Evolutionary conservation across 2,797 vertebrate genomes (phyloP).

Genomic region (Paguma larvata): DNA sequence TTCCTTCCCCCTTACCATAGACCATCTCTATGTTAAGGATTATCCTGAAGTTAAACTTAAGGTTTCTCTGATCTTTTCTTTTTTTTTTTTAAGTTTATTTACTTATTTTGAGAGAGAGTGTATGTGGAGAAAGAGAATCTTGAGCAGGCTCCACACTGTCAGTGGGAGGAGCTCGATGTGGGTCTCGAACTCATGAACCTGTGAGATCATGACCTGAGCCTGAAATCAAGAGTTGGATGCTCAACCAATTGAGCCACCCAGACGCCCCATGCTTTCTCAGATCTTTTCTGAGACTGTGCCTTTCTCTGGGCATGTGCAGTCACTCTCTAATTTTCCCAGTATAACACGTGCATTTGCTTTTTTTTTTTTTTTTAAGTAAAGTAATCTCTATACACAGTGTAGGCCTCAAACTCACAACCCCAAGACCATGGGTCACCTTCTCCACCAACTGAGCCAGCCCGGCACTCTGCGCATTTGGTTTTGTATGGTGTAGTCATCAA

Average conservation of each 20-base stretch:
- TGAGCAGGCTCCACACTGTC: too few relatives aligned
- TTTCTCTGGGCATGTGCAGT: neutral
- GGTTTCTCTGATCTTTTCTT: neutral
- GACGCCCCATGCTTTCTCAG: neutral
- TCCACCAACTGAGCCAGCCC: neutral
- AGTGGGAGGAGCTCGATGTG: too few relatives aligned
- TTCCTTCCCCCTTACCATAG: neutral
- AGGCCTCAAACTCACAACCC: neutral
- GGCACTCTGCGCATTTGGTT: neutral
- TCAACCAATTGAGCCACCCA: too few relatives aligned
- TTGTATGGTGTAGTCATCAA: neutral
- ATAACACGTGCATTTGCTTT: neutral
- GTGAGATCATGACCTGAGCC: too few relatives aligned
- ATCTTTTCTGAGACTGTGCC: neutral
- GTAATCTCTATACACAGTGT: neutral
- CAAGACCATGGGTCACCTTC: neutral
- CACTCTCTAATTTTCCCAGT: neutral
- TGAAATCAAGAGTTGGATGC: too few relatives aligned
- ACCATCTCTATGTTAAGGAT: neutral
- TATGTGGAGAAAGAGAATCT: too few relatives aligned
- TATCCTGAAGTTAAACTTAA: neutral
- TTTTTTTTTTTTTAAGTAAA: too few relatives aligned
- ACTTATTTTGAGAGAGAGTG: too few relatives aligned
- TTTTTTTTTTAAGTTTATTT: too few relatives aligned
- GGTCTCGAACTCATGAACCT: too few relatives aligned